A percentile compares a stretch with the other conserved stretches of the same genome.
Evolutionary conservation across 1,140 invertebrate species (phyloP).

Genomic region (Polypedilum pembai): DNA sequence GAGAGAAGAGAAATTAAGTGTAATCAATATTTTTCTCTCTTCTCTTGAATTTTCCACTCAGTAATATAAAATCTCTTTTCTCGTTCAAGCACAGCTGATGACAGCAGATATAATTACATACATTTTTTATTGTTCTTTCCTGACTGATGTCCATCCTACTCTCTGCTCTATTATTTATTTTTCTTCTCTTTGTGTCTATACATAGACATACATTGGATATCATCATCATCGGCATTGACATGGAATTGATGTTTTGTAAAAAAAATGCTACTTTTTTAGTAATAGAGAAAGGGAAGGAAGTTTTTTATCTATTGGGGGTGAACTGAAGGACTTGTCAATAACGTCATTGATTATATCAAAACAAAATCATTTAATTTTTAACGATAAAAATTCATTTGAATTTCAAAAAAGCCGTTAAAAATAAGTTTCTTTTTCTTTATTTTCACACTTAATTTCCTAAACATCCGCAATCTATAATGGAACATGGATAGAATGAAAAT

Average conservation of each 20-base stretch:
- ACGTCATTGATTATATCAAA: too few relatives aligned
- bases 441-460: background rate
- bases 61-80: too few relatives aligned
- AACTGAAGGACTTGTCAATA: too few relatives aligned
- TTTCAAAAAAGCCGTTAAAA: too few relatives aligned
- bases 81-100: background rate
- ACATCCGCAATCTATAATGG: background rate
- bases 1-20: too few relatives aligned
- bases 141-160: constrained; percentile 16
- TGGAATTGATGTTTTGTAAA: background rate
- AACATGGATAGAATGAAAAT: background rate
- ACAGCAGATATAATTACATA: constrained; percentile 27
- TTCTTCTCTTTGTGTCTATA: background rate
- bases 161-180: background rate
- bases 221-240: background rate
- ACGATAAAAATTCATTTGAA: too few relatives aligned
- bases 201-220: background rate
- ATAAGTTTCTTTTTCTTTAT: too few relatives aligned
- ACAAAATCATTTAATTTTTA: too few relatives aligned
- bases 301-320: too few relatives aligned
- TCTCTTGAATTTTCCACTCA: too few relatives aligned
- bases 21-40: too few relatives aligned
- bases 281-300: too few relatives aligned
- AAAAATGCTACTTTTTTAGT: background rate
- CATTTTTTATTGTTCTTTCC: constrained; percentile 21